Percentiles rank a stretch among this genome's conserved stretches.
Conservation (phyloP, 2,113 vertebrate species). For the Ochotona princeps region DNA sequence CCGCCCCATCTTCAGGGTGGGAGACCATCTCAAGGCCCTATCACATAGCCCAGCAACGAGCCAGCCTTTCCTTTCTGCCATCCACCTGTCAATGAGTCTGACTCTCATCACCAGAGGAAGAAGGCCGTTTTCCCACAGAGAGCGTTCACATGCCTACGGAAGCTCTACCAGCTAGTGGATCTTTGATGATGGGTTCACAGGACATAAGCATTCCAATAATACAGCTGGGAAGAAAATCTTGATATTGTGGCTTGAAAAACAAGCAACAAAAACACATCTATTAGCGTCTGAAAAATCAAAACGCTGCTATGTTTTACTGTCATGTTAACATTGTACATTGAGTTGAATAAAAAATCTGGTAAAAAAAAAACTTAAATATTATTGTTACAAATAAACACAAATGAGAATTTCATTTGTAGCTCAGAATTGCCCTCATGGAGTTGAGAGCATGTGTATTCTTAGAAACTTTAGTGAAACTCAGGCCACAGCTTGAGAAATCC, state of each 20-base stretch:
- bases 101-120: not conserved
- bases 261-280: constrained; percentile 30
- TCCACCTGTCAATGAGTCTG: not conserved
- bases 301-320: not conserved
- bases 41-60: not conserved
- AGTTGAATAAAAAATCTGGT: constrained; percentile 24
- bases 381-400: constrained; percentile 41
- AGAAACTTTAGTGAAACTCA: not conserved
- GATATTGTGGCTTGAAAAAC: not conserved
- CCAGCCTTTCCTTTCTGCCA: not conserved
- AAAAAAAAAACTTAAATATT: not conserved
- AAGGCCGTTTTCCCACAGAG: not conserved
- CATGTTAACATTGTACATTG: constrained; percentile 26
- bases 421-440: not conserved
- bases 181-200: not conserved
- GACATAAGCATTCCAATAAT: not conserved
- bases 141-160: not conserved
- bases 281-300: constrained; percentile 27
- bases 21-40: not conserved
- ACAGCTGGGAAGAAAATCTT: not conserved
- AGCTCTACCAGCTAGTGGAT: not conserved
- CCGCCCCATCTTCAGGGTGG: not conserved
- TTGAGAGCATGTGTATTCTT: not conserved
- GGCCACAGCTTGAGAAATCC: not conserved
- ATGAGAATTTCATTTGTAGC: constrained; percentile 23